phyloP scores from a whole-genome alignment of 2,113 vertebrate genomes.

The Phalacrocorax carbo region DNA sequence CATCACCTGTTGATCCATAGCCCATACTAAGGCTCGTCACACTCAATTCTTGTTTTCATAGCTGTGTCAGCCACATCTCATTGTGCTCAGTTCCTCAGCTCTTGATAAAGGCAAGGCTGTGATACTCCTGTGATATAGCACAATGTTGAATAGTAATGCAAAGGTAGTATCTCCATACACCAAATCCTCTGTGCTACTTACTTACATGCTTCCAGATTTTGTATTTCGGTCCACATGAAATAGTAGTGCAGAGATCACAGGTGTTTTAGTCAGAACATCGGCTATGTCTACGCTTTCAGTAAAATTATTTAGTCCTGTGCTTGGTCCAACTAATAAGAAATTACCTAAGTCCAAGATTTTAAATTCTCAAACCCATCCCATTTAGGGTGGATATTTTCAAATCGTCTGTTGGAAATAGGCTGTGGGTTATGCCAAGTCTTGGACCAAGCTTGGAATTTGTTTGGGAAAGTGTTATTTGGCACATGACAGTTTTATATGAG shows the following conservation, averaged over 20 bases:
- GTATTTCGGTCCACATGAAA: background rate
- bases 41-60: background rate
- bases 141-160: background rate
- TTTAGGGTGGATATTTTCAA: background rate
- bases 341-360: background rate
- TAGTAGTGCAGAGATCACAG: background rate
- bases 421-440: background rate
- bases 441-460: background rate
- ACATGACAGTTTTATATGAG: background rate
- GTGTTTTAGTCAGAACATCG: background rate
- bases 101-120: background rate
- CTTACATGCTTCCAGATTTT: background rate
- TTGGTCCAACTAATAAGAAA: accelerated
- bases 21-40: background rate
- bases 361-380: background rate
- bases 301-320: background rate
- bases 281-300: accelerated
- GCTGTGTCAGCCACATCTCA: background rate
- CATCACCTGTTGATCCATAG: background rate
- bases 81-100: background rate
- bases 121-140: background rate
- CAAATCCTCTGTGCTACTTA: background rate
- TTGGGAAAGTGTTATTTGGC: background rate
- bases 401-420: background rate
- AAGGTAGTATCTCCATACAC: background rate